Evolutionary conservation across 2,888 invertebrate species (phyloP), one percentile per base, ranked within the genome.

Genomic region (Drosophila prolongata): DNA sequence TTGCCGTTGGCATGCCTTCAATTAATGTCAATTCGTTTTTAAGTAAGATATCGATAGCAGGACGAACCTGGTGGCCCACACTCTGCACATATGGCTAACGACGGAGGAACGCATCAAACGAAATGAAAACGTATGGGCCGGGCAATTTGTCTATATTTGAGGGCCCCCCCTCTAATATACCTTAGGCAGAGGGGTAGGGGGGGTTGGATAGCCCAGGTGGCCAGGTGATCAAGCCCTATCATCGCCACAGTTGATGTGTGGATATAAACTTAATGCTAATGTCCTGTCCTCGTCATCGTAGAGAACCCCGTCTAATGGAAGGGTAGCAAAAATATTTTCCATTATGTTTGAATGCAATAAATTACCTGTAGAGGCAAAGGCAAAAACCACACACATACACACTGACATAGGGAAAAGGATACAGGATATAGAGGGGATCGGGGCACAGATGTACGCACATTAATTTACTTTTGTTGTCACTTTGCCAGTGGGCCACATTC

Each of bases 21-120:
- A 90, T 90, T 90, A 90, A 90, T 90, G 90, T 90, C 90, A 91
- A 90, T 90, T 89, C 87, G 89, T 82, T 90, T 89, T 88, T 88
- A 87, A 84, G 81, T 83, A 80, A 86, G 79, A 79, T 82, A 90
- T 90, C 82, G 89, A 85, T 87, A 80, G 74, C 65, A 70, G 59
- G 49, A 50, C n/a, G 35, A 14, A 37, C 13, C 35, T 30, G 30
- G 19, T 27, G n/a, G 30, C 9, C 49, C 16, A 11, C 55, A 40
- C 55, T 58, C 55, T 10, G 38, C 35, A 16, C 27, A n/a, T 53
- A 30, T 47, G 42, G 70, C 61, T 74, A 75, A 58, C 57, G 73
- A 40, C 9, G 46, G 60, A 69, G 46, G 60, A 71, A 80, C 76
- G 80, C 89, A 82, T 88, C 87, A 76, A 64, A 46, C 57, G 75